Conservation (phyloP, 2,888 invertebrate species). For the Xiphydria camelus region DNA sequence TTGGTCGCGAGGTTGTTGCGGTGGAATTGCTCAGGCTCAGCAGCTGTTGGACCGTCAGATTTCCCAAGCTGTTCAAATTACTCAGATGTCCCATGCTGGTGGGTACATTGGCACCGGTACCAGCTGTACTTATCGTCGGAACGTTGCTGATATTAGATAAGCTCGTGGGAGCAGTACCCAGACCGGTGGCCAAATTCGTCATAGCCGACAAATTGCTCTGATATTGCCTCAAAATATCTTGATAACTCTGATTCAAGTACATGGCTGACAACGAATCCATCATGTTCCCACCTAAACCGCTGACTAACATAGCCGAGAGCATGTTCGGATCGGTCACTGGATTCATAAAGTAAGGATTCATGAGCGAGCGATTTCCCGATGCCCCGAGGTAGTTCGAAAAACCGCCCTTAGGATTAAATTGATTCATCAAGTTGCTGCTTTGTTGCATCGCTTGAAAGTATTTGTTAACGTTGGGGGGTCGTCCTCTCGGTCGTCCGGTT, state of each 20-base stretch:
- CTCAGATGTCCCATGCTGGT: conserved; percentile 27
- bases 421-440: conserved; percentile 34
- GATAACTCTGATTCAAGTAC: conserved; percentile 48
- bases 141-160: conserved; percentile 31
- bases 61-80: conserved; percentile 20
- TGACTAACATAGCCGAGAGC: conserved; percentile 41
- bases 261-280: conserved; percentile 44
- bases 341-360: conserved; percentile 48
- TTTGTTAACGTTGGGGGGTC: conserved; percentile 58
- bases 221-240: conserved; percentile 47
- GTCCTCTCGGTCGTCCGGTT: conserved; percentile 59
- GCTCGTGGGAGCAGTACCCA: conserved; percentile 28
- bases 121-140: conserved; percentile 31
- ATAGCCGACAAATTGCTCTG: conserved; percentile 44
- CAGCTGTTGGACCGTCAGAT: conserved; percentile 38
- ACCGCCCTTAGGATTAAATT: conserved; percentile 36
- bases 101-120: conserved; percentile 9
- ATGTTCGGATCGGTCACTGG: conserved; percentile 46
- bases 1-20: conserved; percentile 26
- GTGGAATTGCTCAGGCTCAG: conserved; percentile 37
- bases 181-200: conserved; percentile 29
- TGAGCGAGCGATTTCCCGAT: conserved; percentile 36
- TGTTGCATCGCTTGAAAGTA: conserved; percentile 38
- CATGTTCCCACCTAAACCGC: conserved; percentile 37
- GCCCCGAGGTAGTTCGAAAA: conserved; percentile 40